Evolutionary conservation across 1,140 invertebrate genomes (phyloP).

Genomic region (Probaryconus sp.): DNA sequence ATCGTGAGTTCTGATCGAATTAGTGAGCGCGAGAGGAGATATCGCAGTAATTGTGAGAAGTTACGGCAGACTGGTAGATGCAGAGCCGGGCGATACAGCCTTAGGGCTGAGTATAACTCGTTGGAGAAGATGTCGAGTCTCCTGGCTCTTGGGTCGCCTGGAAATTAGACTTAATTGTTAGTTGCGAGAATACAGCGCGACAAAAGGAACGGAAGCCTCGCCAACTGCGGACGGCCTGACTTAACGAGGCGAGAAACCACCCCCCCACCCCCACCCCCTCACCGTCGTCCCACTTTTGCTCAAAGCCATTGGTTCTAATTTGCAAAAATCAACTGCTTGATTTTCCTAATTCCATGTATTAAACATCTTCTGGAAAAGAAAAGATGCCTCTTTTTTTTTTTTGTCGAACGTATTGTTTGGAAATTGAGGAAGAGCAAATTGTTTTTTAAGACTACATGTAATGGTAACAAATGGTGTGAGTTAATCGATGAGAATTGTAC

Average conservation of each 20-base stretch:
- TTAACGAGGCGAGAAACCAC: slow-evolving; percentile 19
- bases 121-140: slow-evolving; percentile 48
- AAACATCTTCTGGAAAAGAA: no score
- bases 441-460: no score
- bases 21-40: slow-evolving; percentile 56
- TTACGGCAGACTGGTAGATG: slow-evolving; percentile 55
- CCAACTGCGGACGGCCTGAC: slow-evolving; percentile 11
- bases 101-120: slow-evolving; percentile 28
- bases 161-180: slow-evolving; percentile 53
- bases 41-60: slow-evolving; percentile 69
- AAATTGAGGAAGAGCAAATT: no score
- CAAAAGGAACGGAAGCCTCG: slow-evolving; percentile 25
- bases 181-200: slow-evolving; percentile 40
- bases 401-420: no score
- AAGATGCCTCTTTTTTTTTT: no score
- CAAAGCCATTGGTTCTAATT: no score
- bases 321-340: no score
- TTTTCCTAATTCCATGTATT: no score
- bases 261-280: no score
- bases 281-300: no score
- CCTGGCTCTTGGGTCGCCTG: slow-evolving; percentile 20
- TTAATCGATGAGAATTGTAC: no score
- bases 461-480: no score
- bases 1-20: slow-evolving; percentile 68
- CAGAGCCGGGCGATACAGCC: slow-evolving; percentile 22